Base-by-base conservation (phyloP, 2,888 invertebrate genomes). In the Phyllotreta cruciferae region DNA sequence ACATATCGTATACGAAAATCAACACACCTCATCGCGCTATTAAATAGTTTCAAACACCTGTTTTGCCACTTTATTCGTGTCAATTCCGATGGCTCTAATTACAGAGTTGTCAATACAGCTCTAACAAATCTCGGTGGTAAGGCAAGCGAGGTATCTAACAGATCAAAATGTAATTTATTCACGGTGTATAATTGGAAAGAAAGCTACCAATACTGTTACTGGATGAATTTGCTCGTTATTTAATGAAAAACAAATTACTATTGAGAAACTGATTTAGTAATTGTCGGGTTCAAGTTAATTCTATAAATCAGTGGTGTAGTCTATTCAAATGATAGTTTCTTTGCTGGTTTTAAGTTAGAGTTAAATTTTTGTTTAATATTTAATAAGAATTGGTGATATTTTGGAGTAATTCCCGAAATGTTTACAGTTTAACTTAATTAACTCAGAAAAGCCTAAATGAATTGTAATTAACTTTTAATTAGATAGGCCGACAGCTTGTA, bases 211-310 rank as follows among this genome's bases (percentile, higher is more conserved):
- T 24, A n/a, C 10, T 50, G 37, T 2, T 13, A 36, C 37, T 37
- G 36, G 11, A 8, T 52, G n/a, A n/a, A 37, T 52, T 6, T 8
- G 9, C 37, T 34, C 36, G 36, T 52, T 52, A 52, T 37, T 37
- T 52, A 37, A 52, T 36, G 52, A 52, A 52, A 52, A 35, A 52
- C 36, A 52, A 52, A 52, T 52, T 52, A 52, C 52, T 11, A 52
- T 52, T 37, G 52, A 52, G 52, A 52, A 52, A 52, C 11, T 37
- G 52, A 37, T 52, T 52, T 37, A 11, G 34, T 47, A 47, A 47
- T 47, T 47, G 47, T 47, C 47, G 34, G 24, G 47, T 47, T 47
- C 34, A 34, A 7, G 34, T 8, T 14, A 24, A 47, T 10, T 47
- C 34, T 47, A 13, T n/a, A 8, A 10, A 13, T 7, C 44, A 44